These are phyloP conservation scores for Corythornis madagascariensis DNA, from an alignment of 2,113 vertebrate genomes.

Conservation along the genomic window DNA sequence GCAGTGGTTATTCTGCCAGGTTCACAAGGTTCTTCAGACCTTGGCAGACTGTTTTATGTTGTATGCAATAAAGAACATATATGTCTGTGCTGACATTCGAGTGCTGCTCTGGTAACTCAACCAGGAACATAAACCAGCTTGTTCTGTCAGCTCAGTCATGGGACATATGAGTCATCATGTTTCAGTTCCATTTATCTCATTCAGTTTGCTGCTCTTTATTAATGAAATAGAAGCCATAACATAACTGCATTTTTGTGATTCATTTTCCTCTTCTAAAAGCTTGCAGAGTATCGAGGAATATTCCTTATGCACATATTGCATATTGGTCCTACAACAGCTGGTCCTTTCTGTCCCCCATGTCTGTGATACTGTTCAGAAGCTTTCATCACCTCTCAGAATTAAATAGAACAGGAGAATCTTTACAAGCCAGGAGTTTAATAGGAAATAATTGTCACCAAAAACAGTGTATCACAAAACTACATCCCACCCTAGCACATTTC, in stretches of 20 bases:
- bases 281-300: neutral
- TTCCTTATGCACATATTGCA: neutral
- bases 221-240: neutral
- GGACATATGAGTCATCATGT: neutral
- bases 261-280: neutral
- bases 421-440: neutral
- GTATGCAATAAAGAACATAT: rapidly evolving
- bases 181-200: neutral
- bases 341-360: neutral
- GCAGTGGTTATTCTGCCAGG: rapidly evolving
- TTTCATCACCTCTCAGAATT: neutral
- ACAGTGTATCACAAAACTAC: neutral
- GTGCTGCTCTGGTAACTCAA: neutral
- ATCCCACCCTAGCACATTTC: neutral
- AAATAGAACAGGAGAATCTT: neutral
- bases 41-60: rapidly evolving
- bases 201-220: neutral
- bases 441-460: neutral
- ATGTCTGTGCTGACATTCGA: neutral
- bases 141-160: neutral
- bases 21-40: rapidly evolving
- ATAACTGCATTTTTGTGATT: neutral
- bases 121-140: neutral
- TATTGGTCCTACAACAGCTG: neutral
- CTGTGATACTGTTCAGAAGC: neutral